phyloP scores from a whole-genome alignment of 1,140 invertebrate genomes.

The Telenomus remus region DNA sequence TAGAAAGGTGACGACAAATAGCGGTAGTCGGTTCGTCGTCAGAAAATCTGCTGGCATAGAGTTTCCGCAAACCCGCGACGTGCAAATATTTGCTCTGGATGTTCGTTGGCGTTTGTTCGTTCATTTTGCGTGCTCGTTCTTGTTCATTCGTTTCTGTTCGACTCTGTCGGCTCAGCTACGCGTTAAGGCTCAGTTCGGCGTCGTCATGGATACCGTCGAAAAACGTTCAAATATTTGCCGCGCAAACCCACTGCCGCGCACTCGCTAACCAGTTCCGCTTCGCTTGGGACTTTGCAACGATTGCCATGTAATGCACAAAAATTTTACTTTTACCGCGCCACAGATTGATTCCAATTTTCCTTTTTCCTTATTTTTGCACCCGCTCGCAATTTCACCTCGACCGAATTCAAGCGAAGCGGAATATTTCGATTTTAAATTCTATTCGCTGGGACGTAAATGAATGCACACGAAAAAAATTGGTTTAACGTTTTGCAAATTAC shows the following conservation, averaged over 20 bases:
- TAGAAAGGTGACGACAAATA: neutral
- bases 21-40: constrained; percentile 34
- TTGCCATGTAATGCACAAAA: constrained; percentile 44
- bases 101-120: constrained; percentile 58
- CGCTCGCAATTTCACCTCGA: constrained; percentile 38
- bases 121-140: constrained; percentile 59
- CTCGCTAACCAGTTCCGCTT: constrained; percentile 59
- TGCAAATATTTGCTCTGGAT: constrained; percentile 64
- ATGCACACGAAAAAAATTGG: constrained; percentile 13
- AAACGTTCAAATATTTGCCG: constrained; percentile 67
- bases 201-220: constrained; percentile 67
- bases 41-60: constrained; percentile 51
- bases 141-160: constrained; percentile 59
- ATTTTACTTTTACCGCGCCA: constrained; percentile 37
- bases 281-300: constrained; percentile 53
- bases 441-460: constrained; percentile 49
- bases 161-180: constrained; percentile 57
- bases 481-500: constrained; percentile 19
- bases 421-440: constrained; percentile 56
- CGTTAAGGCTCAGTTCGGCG: constrained; percentile 60
- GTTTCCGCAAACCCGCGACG: constrained; percentile 60
- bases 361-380: too few relatives aligned
- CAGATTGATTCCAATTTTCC: constrained; percentile 43
- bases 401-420: constrained; percentile 43
- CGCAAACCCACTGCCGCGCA: constrained; percentile 44